These are phyloP conservation scores for Luffia ferchaultella DNA, from an alignment of 2,888 invertebrate species.

Conservation along the genomic window DNA sequence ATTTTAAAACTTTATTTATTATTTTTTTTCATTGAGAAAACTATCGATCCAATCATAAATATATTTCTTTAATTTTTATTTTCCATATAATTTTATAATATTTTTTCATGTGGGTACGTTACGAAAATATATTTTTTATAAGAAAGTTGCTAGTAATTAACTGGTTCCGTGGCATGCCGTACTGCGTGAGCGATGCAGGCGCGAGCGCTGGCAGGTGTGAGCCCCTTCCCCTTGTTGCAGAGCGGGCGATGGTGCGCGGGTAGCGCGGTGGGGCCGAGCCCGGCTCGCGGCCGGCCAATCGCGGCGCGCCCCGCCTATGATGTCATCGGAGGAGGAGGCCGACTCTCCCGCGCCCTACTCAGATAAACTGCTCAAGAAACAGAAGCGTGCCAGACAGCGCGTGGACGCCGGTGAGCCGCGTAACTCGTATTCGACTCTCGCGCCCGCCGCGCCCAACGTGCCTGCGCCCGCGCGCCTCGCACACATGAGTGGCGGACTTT, in stretches of 20 bases:
- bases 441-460: conserved; percentile 49
- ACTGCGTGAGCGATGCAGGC: conserved; percentile 13
- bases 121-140: too few relatives aligned
- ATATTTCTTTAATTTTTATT: too few relatives aligned
- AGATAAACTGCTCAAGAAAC: conserved; percentile 92
- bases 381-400: conserved; percentile 93
- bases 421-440: conserved; percentile 82
- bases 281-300: conserved; percentile 80
- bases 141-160: conserved; percentile 1
- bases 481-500: conserved; percentile 86
- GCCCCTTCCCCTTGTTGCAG: conserved; percentile 55
- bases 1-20: too few relatives aligned
- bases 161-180: conserved; percentile 22
- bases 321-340: conserved; percentile 97
- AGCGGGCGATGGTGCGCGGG: conserved; percentile 59
- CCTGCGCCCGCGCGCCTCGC: conserved; percentile 69
- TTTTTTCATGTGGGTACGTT: too few relatives aligned
- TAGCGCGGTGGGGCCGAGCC: conserved; percentile 62
- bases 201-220: conserved; percentile 41
- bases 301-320: conserved; percentile 86
- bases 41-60: not conserved
- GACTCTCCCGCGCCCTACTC: conserved; percentile 93
- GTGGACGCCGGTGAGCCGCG: conserved; percentile 96
- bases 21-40: too few relatives aligned
- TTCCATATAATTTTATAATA: too few relatives aligned